These are phyloP conservation scores for Mycetomoellerius zeteki DNA, from an alignment of 1,140 invertebrate species.

Conservation along the genomic window DNA sequence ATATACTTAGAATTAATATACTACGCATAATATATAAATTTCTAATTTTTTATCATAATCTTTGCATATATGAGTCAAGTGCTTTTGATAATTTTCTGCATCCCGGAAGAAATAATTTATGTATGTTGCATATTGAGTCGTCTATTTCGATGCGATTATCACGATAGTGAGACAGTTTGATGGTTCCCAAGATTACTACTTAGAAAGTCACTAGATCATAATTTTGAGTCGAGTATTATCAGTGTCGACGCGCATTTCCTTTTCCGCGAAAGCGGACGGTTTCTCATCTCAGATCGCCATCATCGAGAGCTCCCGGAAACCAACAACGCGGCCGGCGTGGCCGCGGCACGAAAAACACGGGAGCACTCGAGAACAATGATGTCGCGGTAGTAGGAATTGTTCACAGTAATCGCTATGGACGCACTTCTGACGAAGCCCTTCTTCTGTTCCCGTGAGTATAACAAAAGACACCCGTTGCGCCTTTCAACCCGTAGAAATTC, in stretches of 20 bases:
- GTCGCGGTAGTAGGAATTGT: constrained; percentile 49
- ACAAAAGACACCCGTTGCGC: constrained; percentile 25
- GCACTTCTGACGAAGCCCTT: constrained; percentile 21
- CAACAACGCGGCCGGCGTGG: background rate
- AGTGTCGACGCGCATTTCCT: constrained; percentile 44
- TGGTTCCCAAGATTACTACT: constrained; percentile 10
- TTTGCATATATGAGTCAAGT: background rate
- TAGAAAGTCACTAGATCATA: constrained; percentile 22
- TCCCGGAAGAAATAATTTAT: background rate
- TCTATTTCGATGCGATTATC: background rate
- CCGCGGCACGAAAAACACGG: constrained; percentile 29
- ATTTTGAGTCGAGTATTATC: constrained; percentile 11
- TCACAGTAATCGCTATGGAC: constrained; percentile 48
- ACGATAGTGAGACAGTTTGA: background rate
- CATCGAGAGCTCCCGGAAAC: constrained; percentile 38
- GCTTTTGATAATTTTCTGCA: background rate
- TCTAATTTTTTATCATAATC: background rate
- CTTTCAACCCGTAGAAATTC: constrained; percentile 13
- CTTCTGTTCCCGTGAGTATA: constrained; percentile 3
- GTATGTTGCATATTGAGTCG: background rate
- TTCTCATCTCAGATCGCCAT: constrained; percentile 38
- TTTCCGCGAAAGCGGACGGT: constrained; percentile 49
- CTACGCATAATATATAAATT: no score
- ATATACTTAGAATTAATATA: no score
- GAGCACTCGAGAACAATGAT: constrained; percentile 49